phyloP scores from a whole-genome alignment of 2,113 vertebrate genomes.

The Crotalus tigris region DNA sequence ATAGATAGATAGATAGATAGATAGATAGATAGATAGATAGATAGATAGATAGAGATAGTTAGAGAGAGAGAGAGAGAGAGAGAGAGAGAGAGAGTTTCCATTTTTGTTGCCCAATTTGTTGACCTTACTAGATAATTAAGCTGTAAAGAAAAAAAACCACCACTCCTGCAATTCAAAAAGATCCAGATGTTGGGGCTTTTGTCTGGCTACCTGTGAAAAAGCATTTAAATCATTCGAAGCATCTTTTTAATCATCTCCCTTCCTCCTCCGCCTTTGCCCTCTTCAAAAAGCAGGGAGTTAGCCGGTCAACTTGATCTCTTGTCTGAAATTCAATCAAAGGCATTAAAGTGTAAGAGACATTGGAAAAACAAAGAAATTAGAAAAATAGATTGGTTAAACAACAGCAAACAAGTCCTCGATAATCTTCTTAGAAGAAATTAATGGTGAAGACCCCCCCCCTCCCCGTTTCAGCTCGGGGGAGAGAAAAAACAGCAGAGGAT shows the following conservation, averaged over 20 bases:
- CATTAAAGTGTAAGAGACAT: conserved; percentile 99
- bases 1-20: too few species aligned
- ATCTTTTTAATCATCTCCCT: neutral
- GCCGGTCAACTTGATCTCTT: conserved; percentile 89
- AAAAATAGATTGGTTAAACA: conserved; percentile 98
- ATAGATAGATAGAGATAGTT: too few species aligned
- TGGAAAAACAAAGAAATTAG: conserved; percentile 99
- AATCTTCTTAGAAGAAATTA: conserved; percentile 99
- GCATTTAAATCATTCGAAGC: neutral
- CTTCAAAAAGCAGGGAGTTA: conserved; percentile 62
- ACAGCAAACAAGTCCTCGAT: conserved; percentile 93
- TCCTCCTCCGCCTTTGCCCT: neutral
- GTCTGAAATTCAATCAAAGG: conserved; percentile 95
- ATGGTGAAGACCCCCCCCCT: conserved; percentile 77
- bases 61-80: too few species aligned
- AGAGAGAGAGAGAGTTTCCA: too few species aligned
- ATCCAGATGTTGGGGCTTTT: neutral
- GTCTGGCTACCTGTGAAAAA: neutral
- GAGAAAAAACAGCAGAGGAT: conserved; percentile 50
- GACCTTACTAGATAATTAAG: neutral
- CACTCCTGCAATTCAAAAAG: neutral
- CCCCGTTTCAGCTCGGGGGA: too few species aligned
- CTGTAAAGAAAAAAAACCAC: neutral
- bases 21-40: too few species aligned
- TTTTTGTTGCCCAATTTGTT: neutral